Evolutionary conservation across 1,140 invertebrate species (phyloP).

Genomic region (Metopolophium dirhodum): DNA sequence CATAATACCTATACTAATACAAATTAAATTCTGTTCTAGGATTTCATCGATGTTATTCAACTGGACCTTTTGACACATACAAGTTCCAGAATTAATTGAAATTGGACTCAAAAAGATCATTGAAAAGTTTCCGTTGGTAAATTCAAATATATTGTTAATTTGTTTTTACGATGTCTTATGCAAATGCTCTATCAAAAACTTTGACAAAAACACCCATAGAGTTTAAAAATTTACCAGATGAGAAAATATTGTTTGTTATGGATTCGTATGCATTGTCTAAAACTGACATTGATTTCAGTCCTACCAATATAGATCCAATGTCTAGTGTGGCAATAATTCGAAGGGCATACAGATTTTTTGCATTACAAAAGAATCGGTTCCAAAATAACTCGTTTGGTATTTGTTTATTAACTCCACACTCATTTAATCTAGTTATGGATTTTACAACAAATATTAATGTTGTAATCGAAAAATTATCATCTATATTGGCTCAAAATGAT

Average conservation of each 20-base stretch:
- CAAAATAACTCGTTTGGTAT: constrained; percentile 47
- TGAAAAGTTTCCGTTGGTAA: not conserved
- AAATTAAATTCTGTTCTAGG: not conserved
- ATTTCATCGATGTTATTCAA: not conserved
- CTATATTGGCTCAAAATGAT: not conserved
- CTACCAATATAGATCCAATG: constrained; percentile 28
- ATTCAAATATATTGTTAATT: not conserved
- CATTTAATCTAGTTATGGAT: constrained; percentile 20
- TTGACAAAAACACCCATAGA: not conserved
- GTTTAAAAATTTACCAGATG: constrained; percentile 29
- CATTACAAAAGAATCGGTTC: constrained; percentile 18
- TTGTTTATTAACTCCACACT: constrained; percentile 36
- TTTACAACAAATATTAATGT: constrained; percentile 43
- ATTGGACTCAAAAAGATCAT: not conserved
- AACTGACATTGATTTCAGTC: constrained; percentile 37
- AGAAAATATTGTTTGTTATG: constrained; percentile 40
- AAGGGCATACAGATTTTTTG: constrained; percentile 28
- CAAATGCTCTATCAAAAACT: not conserved
- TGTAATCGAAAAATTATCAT: constrained; percentile 19
- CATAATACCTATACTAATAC: not conserved
- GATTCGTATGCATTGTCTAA: constrained; percentile 3
- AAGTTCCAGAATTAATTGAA: not conserved
- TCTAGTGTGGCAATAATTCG: constrained; percentile 27
- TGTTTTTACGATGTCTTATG: not conserved
- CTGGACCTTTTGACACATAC: not conserved